Evolutionary conservation across 2,797 vertebrate species (phyloP), one percentile per base, ranked within the genome.

Genomic region (Eurystomus glaucurus): DNA sequence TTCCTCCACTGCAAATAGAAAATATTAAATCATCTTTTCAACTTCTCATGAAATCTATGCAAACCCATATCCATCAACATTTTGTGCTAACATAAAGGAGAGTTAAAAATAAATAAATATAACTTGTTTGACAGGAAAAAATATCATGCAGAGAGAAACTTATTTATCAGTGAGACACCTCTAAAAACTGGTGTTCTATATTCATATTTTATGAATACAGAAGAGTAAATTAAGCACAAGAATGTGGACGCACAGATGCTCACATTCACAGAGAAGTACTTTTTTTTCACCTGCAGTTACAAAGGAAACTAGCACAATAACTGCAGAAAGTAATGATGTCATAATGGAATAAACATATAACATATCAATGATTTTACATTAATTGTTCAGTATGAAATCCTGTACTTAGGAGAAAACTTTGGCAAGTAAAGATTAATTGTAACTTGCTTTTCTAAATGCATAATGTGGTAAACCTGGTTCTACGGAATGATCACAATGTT

Each of bases 381-480:
- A 45, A 45, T 68, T 76, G 7, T 39, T 87, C 25, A 50, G 23
- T 35, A 48, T n/a, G 74, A 84, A 71, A 52, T 76, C 51, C 10
- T 0, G 1, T 71, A 61, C 15, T 58, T 43, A 22, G 18, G 25
- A 61, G 52, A 79, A 77, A 77, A 69, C 14, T 51, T 60, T 41
- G 55, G 25, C 25, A 81, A 88, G 25, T 1, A 80, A 62, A 68
- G 51, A 80, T 80, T 80, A 78, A 79, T 88, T 82, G 43, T 43
- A 85, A 74, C 64, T 51, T 83, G 14, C 39, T 89, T 87, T 88
- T 79, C 52, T 74, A 85, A 97, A 86, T 9, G 19, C 71, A 57
- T 33, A 70, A 31, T 31, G 11, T 74, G 57, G 16, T 90, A 78
- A 58, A 71, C 1, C 9, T 50, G n/a, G 45, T 88, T 96, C 85